Evolutionary conservation across 2,113 vertebrate genomes (phyloP), one percentile per base, ranked within the genome.

Genomic region (Larimichthys polyactis): DNA sequence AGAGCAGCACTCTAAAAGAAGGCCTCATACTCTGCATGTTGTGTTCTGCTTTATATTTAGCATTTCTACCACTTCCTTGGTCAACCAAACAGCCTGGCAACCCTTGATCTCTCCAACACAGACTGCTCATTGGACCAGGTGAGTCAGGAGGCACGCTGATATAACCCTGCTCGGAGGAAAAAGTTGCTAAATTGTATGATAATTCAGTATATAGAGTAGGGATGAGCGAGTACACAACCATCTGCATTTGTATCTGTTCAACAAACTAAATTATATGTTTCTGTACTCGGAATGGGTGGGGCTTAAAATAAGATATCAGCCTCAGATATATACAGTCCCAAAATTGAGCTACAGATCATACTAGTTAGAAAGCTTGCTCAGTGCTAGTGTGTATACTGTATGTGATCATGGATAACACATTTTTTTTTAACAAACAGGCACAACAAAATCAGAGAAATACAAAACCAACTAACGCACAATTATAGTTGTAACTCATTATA

Each of bases 111-210:
- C 81, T 94, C 90, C 84, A 94, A 93, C 89, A 92, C 93, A 3
- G 93, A 94, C 90, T 93, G 93, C 82, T 88, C 88, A 68, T 80
- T 94, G 87, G 93, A 94, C 87, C 92, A 93, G 86, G 93, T 93
- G 65, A 90, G 87, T 78, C 49, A 15, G 11, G 55, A 43, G 17
- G 12, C n/a, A 32, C n/a, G 29, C 48, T 49, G 1, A 64, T 16
- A 29, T 11, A 3, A 51, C 22, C 24, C 24, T 62, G 22, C 48
- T 12, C 32, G 16, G 1, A 62, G 32, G 2, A 64, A 71, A 15
- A 43, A 0, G 58, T 6, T 10, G 16, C 3, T n/a, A 12, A 9
- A 24, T 29, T 11, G 7, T 14, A 52, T 57, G 17, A 43, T 22
- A n/a, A 52, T 44, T 11, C 0, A 9, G 3, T 8, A 11, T 15